Evolutionary conservation across 2,888 invertebrate genomes (phyloP), one percentile per base, ranked within the genome.

Genomic region (Beris chalybata): DNA sequence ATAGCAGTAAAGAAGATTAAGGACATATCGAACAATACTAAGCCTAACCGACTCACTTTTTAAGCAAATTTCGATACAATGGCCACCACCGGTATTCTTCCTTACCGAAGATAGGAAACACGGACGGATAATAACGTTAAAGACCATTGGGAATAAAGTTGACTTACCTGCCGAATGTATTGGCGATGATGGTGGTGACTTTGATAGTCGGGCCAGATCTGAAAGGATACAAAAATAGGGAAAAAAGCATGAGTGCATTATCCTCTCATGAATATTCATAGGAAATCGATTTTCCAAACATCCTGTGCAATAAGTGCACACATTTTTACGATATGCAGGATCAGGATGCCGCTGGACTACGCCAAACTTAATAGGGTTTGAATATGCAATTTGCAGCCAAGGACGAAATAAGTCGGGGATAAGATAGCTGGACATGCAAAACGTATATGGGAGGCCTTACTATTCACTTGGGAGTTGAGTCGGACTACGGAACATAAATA

Each of bases 191-290:
- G 78, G 75, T 72, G 81, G 78, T 69, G 81, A 77, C 74, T 79
- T 78, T 71, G 79, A 78, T 76, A 80, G 76, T 73, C 78, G 76
- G 72, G 76, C 76, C 71, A 78, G 75, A 77, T 76, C 77, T 79
- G 76, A 59, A 78, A 77, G 69, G 57, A 70, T 52, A 32, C 53
- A 70, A 69, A 57, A 66, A 22, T 22, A 59, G 32, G n/a, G 44
- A 58, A 47, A 58, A 29, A 45, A 57, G 53, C 11, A 71, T 70
- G 67, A 69, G 69, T 70, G 70, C 69, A 68, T 69, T 69, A 64
- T 32, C 30, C 22, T 30, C 61, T 68, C 67, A 70, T 71, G 71
- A 71, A 71, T 71, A 70, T 70, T 70, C 69, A 71, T 69, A 69
- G 64, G 6, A 38, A 13, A 48, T 48, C 48, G 48, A 48, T 32